Evolutionary conservation across 2,113 vertebrate genomes (phyloP), one percentile per base, ranked within the genome.

Genomic region (Haemorhous mexicanus): DNA sequence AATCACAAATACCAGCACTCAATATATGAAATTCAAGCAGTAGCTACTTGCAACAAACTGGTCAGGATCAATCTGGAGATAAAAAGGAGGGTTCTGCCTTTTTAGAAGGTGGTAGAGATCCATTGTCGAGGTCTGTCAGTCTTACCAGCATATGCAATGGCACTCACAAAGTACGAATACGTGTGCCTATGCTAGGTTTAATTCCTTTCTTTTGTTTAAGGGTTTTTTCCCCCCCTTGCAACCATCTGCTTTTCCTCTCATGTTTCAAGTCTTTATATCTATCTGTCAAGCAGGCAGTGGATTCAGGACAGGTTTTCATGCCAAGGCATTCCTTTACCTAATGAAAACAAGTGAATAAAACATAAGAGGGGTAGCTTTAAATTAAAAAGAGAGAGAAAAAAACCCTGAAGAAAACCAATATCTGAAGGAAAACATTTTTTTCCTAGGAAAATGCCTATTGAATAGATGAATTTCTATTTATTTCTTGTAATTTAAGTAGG

Each of bases 261-360:
- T 89, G 69, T 94, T 92, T 93, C 93, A 95, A 90, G 95, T 76
- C 93, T 96, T 95, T 96, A 78, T 92, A 84, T 90, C 63, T 94
- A 74, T 96, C 93, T 96, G 95, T 89, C 95, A 97, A 93, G 56
- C 78, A 96, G 87, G 56, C 55, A 55, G 80, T 89, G 89, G 92
- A 96, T 96, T 94, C 95, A 97, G 93, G 92, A 97, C 93, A 96
- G 95, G 66, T 91, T 97, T 93, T 96, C 93, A 95, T 97, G 91
- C 88, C 93, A 94, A 96, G 91, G 81, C 95, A 93, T 97, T 97
- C 94, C 89, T 97, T 98, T 96, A 97, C 94, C 96, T 93, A 96
- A 96, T 92, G 92, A 97, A 97, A 97, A 96, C 90, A 87, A 95
- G 95, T 95, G 96, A 97, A 95, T 94, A 97, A 97, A 97, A 97